phyloP scores from a whole-genome alignment of 1,140 invertebrate species.

The Yoshiicerus persimilis region DNA sequence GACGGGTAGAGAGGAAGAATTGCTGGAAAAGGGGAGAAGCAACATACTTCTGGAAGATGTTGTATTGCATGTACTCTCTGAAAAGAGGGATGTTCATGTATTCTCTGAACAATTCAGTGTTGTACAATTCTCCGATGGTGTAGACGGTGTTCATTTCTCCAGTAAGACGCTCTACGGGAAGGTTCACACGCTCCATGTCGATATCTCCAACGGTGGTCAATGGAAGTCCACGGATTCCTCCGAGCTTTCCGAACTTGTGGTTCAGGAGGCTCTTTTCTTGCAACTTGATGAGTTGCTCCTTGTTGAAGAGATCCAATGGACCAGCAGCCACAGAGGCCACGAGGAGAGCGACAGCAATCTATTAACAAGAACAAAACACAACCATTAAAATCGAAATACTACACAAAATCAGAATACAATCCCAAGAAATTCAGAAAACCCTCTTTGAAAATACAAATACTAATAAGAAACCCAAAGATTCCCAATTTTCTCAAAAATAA shows the following conservation, averaged over 20 bases:
- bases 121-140: conserved; percentile 30
- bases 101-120: conserved; percentile 31
- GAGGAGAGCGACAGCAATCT: conserved; percentile 30
- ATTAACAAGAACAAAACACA: background rate
- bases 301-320: background rate
- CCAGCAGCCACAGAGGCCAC: conserved; percentile 31
- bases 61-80: conserved; percentile 30
- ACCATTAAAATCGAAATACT: background rate
- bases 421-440: background rate
- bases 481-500: background rate
- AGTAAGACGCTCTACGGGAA: background rate
- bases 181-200: background rate
- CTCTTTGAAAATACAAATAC: background rate
- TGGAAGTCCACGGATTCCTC: background rate
- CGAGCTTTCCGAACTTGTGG: background rate
- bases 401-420: too few relatives aligned
- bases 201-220: background rate
- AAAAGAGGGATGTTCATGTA: conserved; percentile 40
- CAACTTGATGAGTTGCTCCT: background rate
- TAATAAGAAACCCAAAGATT: background rate
- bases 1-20: conserved; percentile 6
- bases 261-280: background rate
- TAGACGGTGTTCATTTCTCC: background rate
- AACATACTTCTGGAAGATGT: conserved; percentile 34
- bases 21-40: conserved; percentile 29